A percentile compares a stretch with the other conserved stretches of the same genome.
phyloP scores from a whole-genome alignment of 2,797 vertebrate species.

The Borostomias antarcticus region DNA sequence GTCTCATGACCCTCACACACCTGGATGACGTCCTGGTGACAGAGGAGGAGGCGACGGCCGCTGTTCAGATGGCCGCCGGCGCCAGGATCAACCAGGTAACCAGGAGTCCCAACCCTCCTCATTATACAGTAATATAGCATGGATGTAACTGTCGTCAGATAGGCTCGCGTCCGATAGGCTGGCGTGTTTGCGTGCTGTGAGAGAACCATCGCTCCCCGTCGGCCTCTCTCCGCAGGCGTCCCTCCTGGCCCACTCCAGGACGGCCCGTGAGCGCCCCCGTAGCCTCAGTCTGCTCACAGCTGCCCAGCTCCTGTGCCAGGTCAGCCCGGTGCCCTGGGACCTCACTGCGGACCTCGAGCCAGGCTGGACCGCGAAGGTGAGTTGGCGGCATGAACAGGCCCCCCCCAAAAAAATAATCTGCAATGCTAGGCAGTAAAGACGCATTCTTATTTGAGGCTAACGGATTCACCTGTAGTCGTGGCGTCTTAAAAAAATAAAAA shows the following conservation, averaged over 20 bases:
- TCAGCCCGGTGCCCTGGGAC: conserved; percentile 71
- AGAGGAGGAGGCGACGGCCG: conserved; percentile 73
- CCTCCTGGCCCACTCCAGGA: conserved; percentile 76
- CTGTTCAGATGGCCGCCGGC: conserved; percentile 60
- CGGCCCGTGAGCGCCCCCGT: conserved; percentile 68
- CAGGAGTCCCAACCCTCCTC: no score
- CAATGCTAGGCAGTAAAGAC: no score
- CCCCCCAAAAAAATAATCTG: no score
- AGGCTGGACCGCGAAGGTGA: conserved; percentile 81
- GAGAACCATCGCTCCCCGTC: background rate
- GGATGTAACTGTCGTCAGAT: background rate
- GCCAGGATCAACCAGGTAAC: conserved; percentile 80
- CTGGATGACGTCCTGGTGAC: conserved; percentile 72
- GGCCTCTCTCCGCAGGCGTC: conserved; percentile 63
- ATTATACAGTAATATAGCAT: background rate
- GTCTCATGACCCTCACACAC: conserved; percentile 77
- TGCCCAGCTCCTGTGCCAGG: conserved; percentile 79
- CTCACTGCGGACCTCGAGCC: conserved; percentile 58
- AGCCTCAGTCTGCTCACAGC: conserved; percentile 81
- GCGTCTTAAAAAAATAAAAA: no score
- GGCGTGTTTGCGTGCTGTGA: background rate
- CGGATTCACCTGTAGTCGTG: no score
- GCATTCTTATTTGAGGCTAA: no score
- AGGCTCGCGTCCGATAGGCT: background rate
- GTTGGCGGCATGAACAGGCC: no score